Base-by-base conservation (phyloP, 1,140 invertebrate genomes). In the Drosophila quadrilineata region DNA sequence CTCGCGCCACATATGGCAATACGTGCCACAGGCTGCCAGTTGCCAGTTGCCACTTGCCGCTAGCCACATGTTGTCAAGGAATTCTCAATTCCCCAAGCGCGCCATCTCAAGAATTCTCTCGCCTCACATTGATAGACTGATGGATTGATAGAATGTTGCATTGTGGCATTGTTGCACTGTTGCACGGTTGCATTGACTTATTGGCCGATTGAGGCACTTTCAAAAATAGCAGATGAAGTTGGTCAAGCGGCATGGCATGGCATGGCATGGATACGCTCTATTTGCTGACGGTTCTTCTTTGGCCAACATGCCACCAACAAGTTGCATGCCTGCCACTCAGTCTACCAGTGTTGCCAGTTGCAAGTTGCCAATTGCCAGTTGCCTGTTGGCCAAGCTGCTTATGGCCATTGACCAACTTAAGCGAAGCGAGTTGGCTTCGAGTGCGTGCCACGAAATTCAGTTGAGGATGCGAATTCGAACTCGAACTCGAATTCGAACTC, bases 231-330 rank as follows among this genome's bases (percentile, higher is more conserved):
- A 57, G 75, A 66, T 46, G 79, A 70, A 79, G 70, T 74, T 77
- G 70, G 75, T 38, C 75, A 79, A 70, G 72, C 65, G 60, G 58
- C 65, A n/a, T n/a, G n/a, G n/a, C n/a, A n/a, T n/a, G n/a, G n/a
- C n/a, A n/a, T 33, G 76, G 49, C 67, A 71, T 75, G 52, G 67
- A 53, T 71, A 72, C 74, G 76, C 76, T 82, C 76, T 69, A 82
- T 82, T 82, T 82, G 76, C 54, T 38, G 33, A 48, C 45, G 48
- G 26, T 41, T 21, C 43, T 45, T 58, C 53, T 49, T 58, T n/a
- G n/a, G 29, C 50, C 59, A 63, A 43, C 12, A 8, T 53, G 9
- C 50, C 31, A 16, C 31, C 43, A 28, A 26, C 12, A n/a, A n/a
- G n/a, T n/a, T n/a, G n/a, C n/a, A n/a, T n/a, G n/a, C n/a, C 41